These are phyloP conservation scores for Adelognathus sp. DNA, from an alignment of 2,888 invertebrate species.

Conservation along the genomic window DNA sequence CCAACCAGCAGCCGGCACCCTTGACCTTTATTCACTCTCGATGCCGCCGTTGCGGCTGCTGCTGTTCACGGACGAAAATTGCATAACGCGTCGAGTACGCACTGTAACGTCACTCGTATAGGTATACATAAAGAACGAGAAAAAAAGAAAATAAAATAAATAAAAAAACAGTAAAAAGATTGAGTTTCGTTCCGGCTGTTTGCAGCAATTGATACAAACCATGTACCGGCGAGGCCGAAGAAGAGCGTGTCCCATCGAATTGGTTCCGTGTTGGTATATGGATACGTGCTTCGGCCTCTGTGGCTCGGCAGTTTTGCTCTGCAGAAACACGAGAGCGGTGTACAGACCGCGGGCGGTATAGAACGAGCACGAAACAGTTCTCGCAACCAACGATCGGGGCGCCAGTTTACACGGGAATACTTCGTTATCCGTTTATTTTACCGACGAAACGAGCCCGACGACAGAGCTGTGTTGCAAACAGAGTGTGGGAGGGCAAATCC, in stretches of 20 bases:
- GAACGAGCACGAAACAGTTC: conserved; percentile 34
- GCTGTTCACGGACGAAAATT: conserved; percentile 25
- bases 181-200: conserved; percentile 34
- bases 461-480: background rate
- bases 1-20: conserved; percentile 6
- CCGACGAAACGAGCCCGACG: conserved; percentile 38
- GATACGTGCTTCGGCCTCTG: background rate
- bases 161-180: too few relatives aligned
- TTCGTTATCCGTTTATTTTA: conserved; percentile 33
- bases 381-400: conserved; percentile 43
- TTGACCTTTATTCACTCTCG: conserved; percentile 40
- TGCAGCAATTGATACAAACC: conserved; percentile 28
- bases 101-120: conserved; percentile 4
- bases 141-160: too few relatives aligned
- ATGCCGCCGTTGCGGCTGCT: conserved; percentile 13
- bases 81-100: conserved; percentile 18
- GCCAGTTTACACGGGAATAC: conserved; percentile 37
- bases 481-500: background rate
- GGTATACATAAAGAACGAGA: too few relatives aligned
- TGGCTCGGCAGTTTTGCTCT: conserved; percentile 7
- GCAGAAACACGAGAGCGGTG: conserved; percentile 27
- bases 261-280: conserved; percentile 4
- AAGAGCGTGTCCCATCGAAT: conserved; percentile 33
- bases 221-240: conserved; percentile 25
- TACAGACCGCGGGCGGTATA: too few relatives aligned